A percentile compares a stretch with the other conserved stretches of the same genome.
These are phyloP conservation scores for Squalus acanthias DNA, from an alignment of 2,797 vertebrate genomes.

Conservation along the genomic window DNA sequence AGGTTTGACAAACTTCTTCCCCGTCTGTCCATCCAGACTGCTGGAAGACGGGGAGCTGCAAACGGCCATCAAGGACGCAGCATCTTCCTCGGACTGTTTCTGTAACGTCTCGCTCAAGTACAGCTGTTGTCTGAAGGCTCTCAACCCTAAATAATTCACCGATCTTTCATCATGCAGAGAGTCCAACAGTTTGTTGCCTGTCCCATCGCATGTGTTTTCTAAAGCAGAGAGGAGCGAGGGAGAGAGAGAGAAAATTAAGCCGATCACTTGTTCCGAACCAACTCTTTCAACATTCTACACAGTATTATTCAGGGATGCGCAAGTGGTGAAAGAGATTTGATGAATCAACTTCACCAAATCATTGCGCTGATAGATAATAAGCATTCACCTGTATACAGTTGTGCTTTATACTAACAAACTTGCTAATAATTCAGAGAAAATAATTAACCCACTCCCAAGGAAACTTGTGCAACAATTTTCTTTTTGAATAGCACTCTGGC, in stretches of 20 bases:
- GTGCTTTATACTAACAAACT: not conserved
- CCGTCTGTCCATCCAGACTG: conserved; percentile 83
- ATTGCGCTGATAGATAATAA: not conserved
- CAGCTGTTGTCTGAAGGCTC: conserved; percentile 82
- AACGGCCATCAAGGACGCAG: conserved; percentile 61
- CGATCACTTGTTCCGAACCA: not conserved
- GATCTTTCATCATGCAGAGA: not conserved
- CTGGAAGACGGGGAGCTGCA: conserved; percentile 82
- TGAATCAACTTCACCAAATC: not conserved
- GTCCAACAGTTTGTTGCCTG: not conserved
- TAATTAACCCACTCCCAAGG: not conserved
- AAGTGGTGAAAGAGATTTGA: not conserved
- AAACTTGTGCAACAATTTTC: not conserved
- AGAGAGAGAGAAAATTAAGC: not conserved
- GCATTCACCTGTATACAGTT: not conserved
- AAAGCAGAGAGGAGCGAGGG: not conserved
- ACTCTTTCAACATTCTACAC: not conserved
- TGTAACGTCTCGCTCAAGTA: conserved; percentile 68
- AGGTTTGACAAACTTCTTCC: conserved; percentile 86
- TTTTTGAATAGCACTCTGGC: not conserved
- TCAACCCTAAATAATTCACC: conserved; percentile 52
- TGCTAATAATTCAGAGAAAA: not conserved
- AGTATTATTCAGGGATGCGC: not conserved
- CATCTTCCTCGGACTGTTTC: conserved; percentile 74
- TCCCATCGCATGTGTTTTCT: conserved; percentile 16